These are phyloP conservation scores for Platycercus adscitus DNA, from an alignment of 2,113 vertebrate genomes.

Conservation along the genomic window DNA sequence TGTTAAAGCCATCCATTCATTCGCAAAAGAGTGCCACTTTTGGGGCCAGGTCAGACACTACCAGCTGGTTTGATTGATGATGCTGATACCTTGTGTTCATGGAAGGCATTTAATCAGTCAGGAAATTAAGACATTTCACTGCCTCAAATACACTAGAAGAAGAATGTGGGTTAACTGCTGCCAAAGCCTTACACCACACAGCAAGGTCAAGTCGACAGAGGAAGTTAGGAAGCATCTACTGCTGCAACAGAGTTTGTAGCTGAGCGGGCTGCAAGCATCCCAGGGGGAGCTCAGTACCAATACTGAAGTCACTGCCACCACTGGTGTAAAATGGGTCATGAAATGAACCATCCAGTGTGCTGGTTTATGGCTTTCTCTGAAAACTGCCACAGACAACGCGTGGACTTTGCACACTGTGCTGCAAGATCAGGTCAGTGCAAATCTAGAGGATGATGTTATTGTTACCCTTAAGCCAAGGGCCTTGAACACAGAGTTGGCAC, in stretches of 20 bases:
- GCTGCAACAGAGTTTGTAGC: not conserved
- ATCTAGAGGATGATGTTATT: accelerated
- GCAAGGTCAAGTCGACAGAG: not conserved
- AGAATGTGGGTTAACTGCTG: not conserved
- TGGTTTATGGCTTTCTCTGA: not conserved
- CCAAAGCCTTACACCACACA: not conserved
- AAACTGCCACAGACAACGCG: not conserved
- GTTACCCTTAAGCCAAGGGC: not conserved
- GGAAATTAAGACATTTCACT: not conserved
- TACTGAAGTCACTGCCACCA: not conserved
- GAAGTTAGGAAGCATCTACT: not conserved
- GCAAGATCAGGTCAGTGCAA: not conserved
- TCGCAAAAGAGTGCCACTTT: not conserved
- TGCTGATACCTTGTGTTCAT: not conserved
- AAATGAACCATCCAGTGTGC: not conserved
- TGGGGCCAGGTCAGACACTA: not conserved
- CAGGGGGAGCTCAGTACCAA: not conserved
- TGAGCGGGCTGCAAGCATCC: not conserved
- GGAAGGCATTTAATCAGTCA: not conserved
- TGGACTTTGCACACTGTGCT: not conserved
- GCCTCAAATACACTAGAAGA: not conserved
- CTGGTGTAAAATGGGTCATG: not conserved
- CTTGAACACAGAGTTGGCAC: not conserved
- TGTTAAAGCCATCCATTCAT: not conserved
- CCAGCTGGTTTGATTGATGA: not conserved